Conservation (phyloP, 2,113 vertebrate genomes). For the Corythornis madagascariensis region DNA sequence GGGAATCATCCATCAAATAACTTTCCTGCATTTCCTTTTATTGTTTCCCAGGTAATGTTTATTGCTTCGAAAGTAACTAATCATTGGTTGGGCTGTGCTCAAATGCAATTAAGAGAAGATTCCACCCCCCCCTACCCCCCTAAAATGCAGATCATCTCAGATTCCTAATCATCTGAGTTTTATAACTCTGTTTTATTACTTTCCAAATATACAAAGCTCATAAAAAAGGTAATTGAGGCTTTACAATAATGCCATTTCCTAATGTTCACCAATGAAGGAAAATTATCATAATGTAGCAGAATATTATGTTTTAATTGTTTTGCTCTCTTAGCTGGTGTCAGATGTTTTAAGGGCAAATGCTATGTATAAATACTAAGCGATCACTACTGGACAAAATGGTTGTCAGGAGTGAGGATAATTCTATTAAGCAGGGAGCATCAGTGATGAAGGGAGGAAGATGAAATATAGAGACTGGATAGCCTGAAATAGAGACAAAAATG, state of each 20-base stretch:
- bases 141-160: conserved; percentile 67
- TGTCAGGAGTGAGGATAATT: not conserved
- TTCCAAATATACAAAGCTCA: conserved; percentile 68
- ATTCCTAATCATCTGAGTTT: conserved; percentile 70
- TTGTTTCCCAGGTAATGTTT: conserved; percentile 72
- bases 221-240: conserved; percentile 72
- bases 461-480: not conserved
- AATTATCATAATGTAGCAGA: conserved; percentile 54
- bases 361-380: not conserved
- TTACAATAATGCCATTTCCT: conserved; percentile 68
- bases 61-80: conserved; percentile 70
- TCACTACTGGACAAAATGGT: not conserved
- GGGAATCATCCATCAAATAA: conserved; percentile 63
- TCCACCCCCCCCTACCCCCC: not conserved
- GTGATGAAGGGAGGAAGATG: not conserved
- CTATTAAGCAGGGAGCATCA: not conserved
- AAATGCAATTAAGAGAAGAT: conserved; percentile 67
- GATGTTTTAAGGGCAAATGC: conserved; percentile 36
- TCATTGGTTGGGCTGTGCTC: conserved; percentile 39
- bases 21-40: conserved; percentile 64
- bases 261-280: conserved; percentile 59
- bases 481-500: not conserved
- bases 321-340: conserved; percentile 15
- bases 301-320: conserved; percentile 57
- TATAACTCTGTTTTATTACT: conserved; percentile 72